Conservation (phyloP, 2,888 invertebrate genomes). For the Schizaphis graminum region DNA sequence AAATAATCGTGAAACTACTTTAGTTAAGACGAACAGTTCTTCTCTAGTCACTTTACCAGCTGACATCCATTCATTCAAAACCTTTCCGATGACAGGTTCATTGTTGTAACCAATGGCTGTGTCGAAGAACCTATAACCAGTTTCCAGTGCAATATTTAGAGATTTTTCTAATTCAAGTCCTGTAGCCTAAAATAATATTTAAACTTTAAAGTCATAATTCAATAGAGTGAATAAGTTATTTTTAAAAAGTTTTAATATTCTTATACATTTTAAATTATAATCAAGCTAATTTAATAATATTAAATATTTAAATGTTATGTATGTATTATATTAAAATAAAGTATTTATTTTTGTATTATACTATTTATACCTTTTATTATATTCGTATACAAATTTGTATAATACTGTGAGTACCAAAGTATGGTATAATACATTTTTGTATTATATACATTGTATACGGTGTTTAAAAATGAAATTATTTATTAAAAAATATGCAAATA, state of each 20-base stretch:
- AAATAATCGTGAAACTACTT: background rate
- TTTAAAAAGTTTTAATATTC: background rate
- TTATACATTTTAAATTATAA: background rate
- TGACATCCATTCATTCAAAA: constrained; percentile 76
- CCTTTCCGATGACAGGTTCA: constrained; percentile 80
- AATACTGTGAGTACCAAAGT: too few species aligned
- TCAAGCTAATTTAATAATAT: background rate
- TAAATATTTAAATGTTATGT: background rate
- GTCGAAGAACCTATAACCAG: constrained; percentile 84
- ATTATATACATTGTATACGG: too few species aligned
- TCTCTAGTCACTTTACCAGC: constrained; percentile 79
- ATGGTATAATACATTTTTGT: too few species aligned
- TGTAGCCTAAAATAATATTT: constrained; percentile 67
- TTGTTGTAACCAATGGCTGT: constrained; percentile 81
- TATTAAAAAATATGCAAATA: too few species aligned
- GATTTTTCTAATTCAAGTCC: constrained; percentile 78
- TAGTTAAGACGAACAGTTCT: constrained; percentile 71
- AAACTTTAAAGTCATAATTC: background rate
- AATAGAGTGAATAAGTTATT: background rate
- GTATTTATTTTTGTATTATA: too few species aligned
- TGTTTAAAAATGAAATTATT: too few species aligned
- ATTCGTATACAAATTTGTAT: too few species aligned
- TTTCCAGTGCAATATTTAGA: constrained; percentile 79
- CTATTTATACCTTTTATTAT: too few species aligned
- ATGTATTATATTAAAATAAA: background rate